Base-by-base conservation (phyloP, 2,113 vertebrate genomes). In the Dolichallabes microphthalmus region DNA sequence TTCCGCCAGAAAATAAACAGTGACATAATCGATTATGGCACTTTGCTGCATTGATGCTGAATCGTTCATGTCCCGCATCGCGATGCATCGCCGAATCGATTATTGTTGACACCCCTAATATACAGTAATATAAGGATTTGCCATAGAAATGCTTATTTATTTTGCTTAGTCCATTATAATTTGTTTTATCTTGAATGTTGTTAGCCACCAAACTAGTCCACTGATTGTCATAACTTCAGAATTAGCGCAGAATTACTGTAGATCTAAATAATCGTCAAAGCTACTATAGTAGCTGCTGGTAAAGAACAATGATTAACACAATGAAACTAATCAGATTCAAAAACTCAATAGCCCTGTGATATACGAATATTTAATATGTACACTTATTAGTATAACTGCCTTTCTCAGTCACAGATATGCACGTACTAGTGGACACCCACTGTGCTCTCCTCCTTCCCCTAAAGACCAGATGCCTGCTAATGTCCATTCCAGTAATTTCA, bases 401-500 rank as follows among this genome's bases (percentile, higher is more conserved):
- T 63, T 60, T 80, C 50, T 63, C 30, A 53, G 27, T 79, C 76
- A 30, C 35, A 82, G 22, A 76, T 64, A 61, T 60, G 32, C 68
- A 64, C 45, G 45, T 61, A 60, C 13, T 0, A 14, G 17, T 57
- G 45, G 27, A 69, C 68, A 30, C 82, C 32, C 15, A 12, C 32
- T 58, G n/a, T 50, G 45, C 27, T n/a, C 17, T 22, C 52, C 71
- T 80, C 68, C 71, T 80, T 71, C n/a, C 55, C 30, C 30, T 22
- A 11, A 83, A 74, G 58, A 53, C 60, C 76, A 80, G 60, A 66
- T 69, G 20, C 68, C 17, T 39, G 74, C 83, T 60, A 69, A 61
- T 81, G 80, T 86, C 87, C 85, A 74, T 82, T 83, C 68, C 76
- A 78, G 86, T 89, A 85, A 88, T 93, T 92, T 92, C 89, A 92